phyloP scores from a whole-genome alignment of 2,797 vertebrate genomes.

The Anabas testudineus region DNA sequence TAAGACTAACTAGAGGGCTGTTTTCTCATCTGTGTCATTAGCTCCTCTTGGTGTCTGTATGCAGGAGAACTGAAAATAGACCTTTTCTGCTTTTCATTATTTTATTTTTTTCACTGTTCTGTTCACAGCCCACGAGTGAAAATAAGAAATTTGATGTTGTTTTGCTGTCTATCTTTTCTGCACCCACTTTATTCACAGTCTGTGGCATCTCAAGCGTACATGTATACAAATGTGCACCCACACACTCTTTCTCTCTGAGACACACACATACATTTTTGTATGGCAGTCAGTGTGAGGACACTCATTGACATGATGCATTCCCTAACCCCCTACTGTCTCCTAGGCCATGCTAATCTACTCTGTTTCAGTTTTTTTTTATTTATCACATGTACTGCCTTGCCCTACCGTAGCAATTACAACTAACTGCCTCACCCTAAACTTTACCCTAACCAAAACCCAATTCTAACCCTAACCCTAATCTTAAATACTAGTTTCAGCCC shows the following conservation, averaged over 20 bases:
- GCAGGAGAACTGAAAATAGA: conserved; percentile 45
- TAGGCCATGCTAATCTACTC: too few relatives aligned
- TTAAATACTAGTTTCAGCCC: too few relatives aligned
- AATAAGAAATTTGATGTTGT: conserved; percentile 65
- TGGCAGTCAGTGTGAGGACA: too few relatives aligned
- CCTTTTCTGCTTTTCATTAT: conserved; percentile 44
- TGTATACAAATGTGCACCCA: conserved; percentile 56
- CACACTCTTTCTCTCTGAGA: conserved; percentile 30
- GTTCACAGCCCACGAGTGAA: conserved; percentile 44
- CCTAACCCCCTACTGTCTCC: too few relatives aligned
- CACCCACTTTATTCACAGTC: conserved; percentile 49
- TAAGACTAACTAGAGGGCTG: conserved; percentile 62
- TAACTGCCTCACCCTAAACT: too few relatives aligned
- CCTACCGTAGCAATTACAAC: too few relatives aligned
- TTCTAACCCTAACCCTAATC: too few relatives aligned
- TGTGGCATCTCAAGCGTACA: conserved; percentile 38
- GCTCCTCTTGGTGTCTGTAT: conserved; percentile 49
- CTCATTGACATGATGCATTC: too few relatives aligned
- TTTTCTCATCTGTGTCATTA: conserved; percentile 69
- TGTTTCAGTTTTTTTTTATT: too few relatives aligned
- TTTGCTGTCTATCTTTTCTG: conserved; percentile 50
- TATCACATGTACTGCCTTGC: too few relatives aligned
- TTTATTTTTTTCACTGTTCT: conserved; percentile 29
- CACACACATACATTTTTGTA: too few relatives aligned
- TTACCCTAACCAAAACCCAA: too few relatives aligned